These are phyloP conservation scores for Enteromius trimaculatus DNA, from an alignment of 2,797 vertebrate genomes.

Conservation along the genomic window DNA sequence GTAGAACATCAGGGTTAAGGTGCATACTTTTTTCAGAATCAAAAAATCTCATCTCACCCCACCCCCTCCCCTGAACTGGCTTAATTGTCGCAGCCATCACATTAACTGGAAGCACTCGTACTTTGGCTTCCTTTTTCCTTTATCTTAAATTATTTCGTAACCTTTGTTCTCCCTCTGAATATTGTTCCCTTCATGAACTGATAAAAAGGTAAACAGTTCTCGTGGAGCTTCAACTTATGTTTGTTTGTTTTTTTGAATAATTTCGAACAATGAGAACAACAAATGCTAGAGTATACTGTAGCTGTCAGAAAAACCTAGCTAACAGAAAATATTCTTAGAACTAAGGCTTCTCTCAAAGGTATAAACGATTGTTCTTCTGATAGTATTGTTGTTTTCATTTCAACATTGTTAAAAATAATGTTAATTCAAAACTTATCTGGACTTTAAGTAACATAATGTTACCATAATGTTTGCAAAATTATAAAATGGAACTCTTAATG, in stretches of 20 bases:
- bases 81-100: neutral
- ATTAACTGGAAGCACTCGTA: neutral
- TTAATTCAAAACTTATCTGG: neutral
- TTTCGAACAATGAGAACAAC: neutral
- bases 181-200: neutral
- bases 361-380: neutral
- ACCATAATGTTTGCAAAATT: neutral
- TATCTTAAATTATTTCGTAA: neutral
- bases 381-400: neutral
- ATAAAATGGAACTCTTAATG: neutral
- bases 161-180: constrained; percentile 12
- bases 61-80: neutral
- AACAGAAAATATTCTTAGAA: neutral
- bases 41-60: neutral
- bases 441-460: neutral
- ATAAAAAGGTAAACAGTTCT: neutral
- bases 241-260: neutral
- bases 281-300: neutral
- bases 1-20: neutral
- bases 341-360: neutral
- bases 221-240: neutral
- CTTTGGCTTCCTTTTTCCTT: constrained; percentile 17
- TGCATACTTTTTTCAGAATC: neutral
- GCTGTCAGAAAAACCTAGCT: neutral
- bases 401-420: neutral